These are phyloP conservation scores for Cheiracanthium punctorium DNA, from an alignment of 2,888 invertebrate species.

Conservation along the genomic window DNA sequence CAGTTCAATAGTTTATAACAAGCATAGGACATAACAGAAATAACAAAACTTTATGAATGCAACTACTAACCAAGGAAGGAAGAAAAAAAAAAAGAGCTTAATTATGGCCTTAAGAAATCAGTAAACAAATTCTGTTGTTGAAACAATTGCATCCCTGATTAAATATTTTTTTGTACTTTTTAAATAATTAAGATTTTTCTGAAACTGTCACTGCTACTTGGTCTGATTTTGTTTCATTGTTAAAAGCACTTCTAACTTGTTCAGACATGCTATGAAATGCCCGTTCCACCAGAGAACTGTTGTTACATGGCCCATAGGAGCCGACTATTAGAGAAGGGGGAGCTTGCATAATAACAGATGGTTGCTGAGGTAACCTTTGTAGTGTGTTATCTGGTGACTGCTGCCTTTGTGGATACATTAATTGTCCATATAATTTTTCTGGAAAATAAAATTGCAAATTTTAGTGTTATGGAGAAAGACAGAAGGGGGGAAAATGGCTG, in stretches of 20 bases:
- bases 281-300: background rate
- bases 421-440: constrained; percentile 61
- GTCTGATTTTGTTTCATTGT: constrained; percentile 24
- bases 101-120: too few relatives aligned
- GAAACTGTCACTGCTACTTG: constrained; percentile 20
- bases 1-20: too few relatives aligned
- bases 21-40: too few relatives aligned
- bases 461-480: too few relatives aligned
- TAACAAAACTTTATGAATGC: too few relatives aligned
- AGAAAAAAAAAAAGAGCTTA: too few relatives aligned
- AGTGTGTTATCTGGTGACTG: constrained; percentile 18
- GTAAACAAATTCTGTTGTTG: too few relatives aligned
- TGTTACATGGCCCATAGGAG: constrained; percentile 29
- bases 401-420: constrained; percentile 44
- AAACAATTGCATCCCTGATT: constrained; percentile 41
- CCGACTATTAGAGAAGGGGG: constrained; percentile 56
- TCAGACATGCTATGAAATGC: background rate
- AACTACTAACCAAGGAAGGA: too few relatives aligned
- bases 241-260: background rate
- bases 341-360: constrained; percentile 72
- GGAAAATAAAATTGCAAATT: constrained; percentile 5
- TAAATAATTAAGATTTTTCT: background rate
- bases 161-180: background rate
- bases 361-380: constrained; percentile 34
- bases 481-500: too few relatives aligned